These are phyloP conservation scores for Corythornis cristatus DNA, from an alignment of 2,113 vertebrate species.

Conservation along the genomic window DNA sequence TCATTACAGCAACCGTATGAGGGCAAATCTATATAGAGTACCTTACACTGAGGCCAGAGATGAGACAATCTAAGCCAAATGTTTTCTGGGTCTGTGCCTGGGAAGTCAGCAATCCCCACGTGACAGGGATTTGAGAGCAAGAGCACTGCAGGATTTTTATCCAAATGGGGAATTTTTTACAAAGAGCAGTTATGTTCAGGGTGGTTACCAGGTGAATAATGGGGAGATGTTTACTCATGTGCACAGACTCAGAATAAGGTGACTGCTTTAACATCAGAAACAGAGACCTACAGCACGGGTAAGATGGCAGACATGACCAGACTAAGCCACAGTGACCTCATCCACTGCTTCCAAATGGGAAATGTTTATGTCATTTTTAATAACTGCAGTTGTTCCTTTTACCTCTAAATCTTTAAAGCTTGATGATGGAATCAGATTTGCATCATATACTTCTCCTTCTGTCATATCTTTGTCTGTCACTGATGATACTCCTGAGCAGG, in stretches of 20 bases:
- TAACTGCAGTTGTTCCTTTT: not conserved
- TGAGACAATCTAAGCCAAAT: not conserved
- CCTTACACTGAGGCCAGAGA: accelerated
- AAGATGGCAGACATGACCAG: not conserved
- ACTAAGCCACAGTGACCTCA: not conserved
- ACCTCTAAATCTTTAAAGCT: not conserved
- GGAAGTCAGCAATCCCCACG: not conserved
- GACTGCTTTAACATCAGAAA: not conserved
- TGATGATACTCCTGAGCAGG: not conserved
- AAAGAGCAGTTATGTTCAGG: not conserved
- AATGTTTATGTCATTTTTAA: not conserved
- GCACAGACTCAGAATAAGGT: not conserved
- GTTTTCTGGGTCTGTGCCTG: accelerated
- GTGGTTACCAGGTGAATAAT: not conserved
- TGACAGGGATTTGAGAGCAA: not conserved
- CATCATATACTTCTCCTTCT: not conserved
- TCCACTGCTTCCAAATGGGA: not conserved
- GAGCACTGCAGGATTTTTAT: not conserved
- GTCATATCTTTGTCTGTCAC: not conserved
- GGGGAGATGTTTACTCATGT: not conserved
- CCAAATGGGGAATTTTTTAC: not conserved
- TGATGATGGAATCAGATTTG: not conserved
- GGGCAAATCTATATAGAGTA: not conserved
- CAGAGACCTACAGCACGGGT: not conserved
- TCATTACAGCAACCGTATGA: not conserved